Evolutionary conservation across 1,140 invertebrate genomes (phyloP).

Genomic region (Gryllus bimaculatus): DNA sequence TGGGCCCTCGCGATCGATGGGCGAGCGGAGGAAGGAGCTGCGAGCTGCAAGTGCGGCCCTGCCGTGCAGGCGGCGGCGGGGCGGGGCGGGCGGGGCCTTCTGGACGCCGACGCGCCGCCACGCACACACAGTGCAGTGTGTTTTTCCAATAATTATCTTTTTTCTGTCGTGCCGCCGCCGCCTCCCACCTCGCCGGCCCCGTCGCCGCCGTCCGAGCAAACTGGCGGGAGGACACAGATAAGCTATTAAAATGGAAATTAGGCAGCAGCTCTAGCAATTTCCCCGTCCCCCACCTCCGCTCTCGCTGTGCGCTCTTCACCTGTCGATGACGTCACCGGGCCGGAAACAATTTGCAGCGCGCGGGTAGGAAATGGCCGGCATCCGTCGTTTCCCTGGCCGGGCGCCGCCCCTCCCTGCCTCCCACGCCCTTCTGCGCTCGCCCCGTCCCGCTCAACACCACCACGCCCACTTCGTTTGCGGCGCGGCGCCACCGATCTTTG

Average conservation of each 20-base stretch:
- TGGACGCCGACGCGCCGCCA: too few species aligned
- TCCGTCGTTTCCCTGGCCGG: not conserved
- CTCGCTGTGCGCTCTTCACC: not conserved
- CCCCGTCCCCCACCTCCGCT: not conserved
- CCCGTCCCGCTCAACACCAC: not conserved
- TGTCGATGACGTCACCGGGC: not conserved
- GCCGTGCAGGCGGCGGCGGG: too few species aligned
- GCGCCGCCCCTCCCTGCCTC: too few species aligned
- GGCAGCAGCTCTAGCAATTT: not conserved
- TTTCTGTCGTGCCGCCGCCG: not conserved
- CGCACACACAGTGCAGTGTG: not conserved
- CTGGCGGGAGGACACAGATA: not conserved
- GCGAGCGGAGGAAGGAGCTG: too few species aligned
- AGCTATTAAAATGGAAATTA: constrained; percentile 6
- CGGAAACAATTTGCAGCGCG: constrained; percentile 2
- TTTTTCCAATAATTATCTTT: constrained; percentile 6
- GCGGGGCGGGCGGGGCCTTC: too few species aligned
- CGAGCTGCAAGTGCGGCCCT: too few species aligned
- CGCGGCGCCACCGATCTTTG: not conserved
- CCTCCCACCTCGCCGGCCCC: not conserved
- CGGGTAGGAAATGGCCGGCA: not conserved
- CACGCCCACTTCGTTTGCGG: not conserved
- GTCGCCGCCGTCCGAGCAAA: not conserved
- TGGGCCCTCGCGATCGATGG: too few species aligned
- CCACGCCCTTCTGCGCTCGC: too few species aligned